phyloP scores from a whole-genome alignment of 2,888 invertebrate genomes.

The Euphydryas editha region DNA sequence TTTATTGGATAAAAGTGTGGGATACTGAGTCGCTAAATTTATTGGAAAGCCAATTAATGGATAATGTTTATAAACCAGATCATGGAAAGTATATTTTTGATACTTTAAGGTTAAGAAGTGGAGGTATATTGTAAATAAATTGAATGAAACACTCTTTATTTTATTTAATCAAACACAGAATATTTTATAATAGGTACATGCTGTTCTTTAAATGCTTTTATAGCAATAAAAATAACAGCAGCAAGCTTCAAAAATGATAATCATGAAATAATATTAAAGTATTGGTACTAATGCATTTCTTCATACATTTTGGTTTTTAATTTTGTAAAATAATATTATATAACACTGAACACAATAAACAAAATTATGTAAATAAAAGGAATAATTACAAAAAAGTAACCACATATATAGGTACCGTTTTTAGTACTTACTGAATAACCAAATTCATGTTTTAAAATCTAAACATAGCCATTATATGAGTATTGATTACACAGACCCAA shows the following conservation, averaged over 20 bases:
- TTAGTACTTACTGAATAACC: neutral
- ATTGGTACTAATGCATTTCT: neutral
- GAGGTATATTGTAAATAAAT: conserved; percentile 48
- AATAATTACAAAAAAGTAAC: conserved; percentile 4
- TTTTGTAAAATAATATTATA: neutral
- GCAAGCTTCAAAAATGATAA: conserved; percentile 16
- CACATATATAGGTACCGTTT: neutral
- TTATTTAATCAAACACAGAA: conserved; percentile 41
- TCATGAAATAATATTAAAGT: neutral
- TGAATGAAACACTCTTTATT: conserved; percentile 32
- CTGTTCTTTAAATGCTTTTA: conserved; percentile 19
- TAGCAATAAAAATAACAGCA: conserved; percentile 20
- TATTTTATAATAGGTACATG: conserved; percentile 17
- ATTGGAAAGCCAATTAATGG: conserved; percentile 67
- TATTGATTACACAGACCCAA: neutral
- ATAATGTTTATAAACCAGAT: conserved; percentile 62
- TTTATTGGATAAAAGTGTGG: conserved; percentile 80
- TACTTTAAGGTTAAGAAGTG: conserved; percentile 65
- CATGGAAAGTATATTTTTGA: conserved; percentile 71
- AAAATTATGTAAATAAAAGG: neutral
- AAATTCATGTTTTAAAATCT: neutral
- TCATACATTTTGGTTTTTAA: neutral
- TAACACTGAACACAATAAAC: neutral
- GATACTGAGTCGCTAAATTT: conserved; percentile 69
- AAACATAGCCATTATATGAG: conserved; percentile 2